Evolutionary conservation across 2,797 vertebrate genomes (phyloP), one percentile per base, ranked within the genome.

Genomic region (Syngnathus acus): DNA sequence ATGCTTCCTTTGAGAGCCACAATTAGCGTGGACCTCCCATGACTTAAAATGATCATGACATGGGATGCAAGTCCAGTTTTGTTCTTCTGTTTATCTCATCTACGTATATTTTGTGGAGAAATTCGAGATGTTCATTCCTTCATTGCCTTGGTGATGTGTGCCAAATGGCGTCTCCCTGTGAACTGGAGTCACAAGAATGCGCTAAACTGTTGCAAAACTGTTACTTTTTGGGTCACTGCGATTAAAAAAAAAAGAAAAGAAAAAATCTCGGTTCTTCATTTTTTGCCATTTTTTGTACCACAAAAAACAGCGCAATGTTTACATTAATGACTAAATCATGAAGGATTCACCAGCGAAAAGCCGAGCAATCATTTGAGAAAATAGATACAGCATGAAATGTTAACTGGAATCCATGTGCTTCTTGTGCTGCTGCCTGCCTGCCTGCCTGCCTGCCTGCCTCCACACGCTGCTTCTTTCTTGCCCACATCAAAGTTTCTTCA

Each of bases 281-380:
- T 23, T 54, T 23, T 21, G 7, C 51, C 7, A 23, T 10, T 26
- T 11, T 54, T 32, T 32, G 2, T 32, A 32, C 26, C 26, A 32
- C 26, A 32, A 32, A 32, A 32, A 32, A 32, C 26, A 32, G 26
- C 26, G 2, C 26, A 32, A 32, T 32, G 26, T 3, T 32, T 32
- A 3, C 26, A 32, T 32, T 3, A 32, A 58, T 51, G n/a, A 19
- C 48, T 9, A 51, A 51, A 51, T 51, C 1, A 51, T 51, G 1
- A n/a, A 50, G 47, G 48, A 51, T 17, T 14, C 48, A 3, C n/a
- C 7, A 51, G 19, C 76, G 76, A 79, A 84, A 74, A 88, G 75
- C 72, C 72, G 82, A 87, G 84, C 89, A 91, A 90, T 91, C 74
- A 91, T 90, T 90, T 72, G 70, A 72, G 70, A 83, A 89, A 88